Percentiles rank a stretch among this genome's conserved stretches.
These are phyloP conservation scores for Petrocephalus zakoni DNA, from an alignment of 2,113 vertebrate species.

Conservation along the genomic window DNA sequence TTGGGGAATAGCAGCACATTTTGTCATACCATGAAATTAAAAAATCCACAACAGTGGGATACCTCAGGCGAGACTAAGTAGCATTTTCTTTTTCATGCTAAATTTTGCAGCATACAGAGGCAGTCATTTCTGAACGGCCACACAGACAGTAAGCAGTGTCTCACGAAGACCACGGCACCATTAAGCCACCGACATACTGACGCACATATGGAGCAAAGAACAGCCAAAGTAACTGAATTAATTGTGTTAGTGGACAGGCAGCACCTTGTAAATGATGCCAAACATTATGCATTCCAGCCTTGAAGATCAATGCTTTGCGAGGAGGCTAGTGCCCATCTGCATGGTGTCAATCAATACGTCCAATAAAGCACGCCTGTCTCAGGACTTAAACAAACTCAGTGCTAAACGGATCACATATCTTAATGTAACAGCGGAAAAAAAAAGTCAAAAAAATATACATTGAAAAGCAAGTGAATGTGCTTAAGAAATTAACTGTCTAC, in stretches of 20 bases:
- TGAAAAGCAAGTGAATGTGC: neutral
- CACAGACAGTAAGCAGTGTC: neutral
- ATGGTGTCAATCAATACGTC: slow-evolving; percentile 37
- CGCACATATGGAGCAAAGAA: neutral
- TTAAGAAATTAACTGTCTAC: neutral
- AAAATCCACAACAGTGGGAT: neutral
- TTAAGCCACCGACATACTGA: neutral
- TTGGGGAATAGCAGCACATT: neutral
- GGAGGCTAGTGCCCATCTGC: slow-evolving; percentile 31
- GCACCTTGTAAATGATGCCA: slow-evolving; percentile 26
- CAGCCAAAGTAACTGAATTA: slow-evolving; percentile 1
- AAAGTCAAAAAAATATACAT: neutral
- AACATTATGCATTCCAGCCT: slow-evolving; percentile 27
- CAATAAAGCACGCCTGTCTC: slow-evolving; percentile 13
- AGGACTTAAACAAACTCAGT: slow-evolving; percentile 21
- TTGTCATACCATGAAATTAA: neutral
- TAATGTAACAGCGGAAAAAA: neutral
- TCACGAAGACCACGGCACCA: too few species aligned
- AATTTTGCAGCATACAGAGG: neutral
- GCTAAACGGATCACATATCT: slow-evolving; percentile 17
- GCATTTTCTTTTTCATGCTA: neutral
- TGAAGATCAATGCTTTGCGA: slow-evolving; percentile 33
- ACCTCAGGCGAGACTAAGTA: neutral
- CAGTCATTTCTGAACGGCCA: neutral
- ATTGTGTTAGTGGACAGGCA: slow-evolving; percentile 19